phyloP scores from a whole-genome alignment of 2,888 invertebrate species.

The Drosophila quasianomalipes region DNA sequence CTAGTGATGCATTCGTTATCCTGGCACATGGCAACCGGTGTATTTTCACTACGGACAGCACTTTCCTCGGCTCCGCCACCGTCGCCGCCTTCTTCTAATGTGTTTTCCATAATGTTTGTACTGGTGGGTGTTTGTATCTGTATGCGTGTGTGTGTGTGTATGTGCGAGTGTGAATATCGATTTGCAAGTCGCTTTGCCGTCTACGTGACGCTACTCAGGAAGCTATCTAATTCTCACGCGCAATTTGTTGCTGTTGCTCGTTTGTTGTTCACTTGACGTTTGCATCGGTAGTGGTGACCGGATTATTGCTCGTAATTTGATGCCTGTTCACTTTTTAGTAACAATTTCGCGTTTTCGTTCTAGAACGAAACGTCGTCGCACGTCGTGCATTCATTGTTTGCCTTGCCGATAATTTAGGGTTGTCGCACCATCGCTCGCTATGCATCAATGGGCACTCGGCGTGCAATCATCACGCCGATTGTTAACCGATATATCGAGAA shows the following conservation, averaged over 20 bases:
- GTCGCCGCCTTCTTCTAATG: constrained; percentile 56
- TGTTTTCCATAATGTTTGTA: constrained; percentile 66
- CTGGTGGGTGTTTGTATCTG: constrained; percentile 49
- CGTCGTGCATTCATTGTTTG: constrained; percentile 66
- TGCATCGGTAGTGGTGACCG: constrained; percentile 55
- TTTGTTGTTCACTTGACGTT: constrained; percentile 32
- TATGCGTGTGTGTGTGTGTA: constrained; percentile 25
- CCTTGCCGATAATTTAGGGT: constrained; percentile 59
- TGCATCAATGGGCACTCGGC: constrained; percentile 13
- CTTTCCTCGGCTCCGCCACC: constrained; percentile 21
- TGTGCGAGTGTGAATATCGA: constrained; percentile 67
- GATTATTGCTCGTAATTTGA: constrained; percentile 35
- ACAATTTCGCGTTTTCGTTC: constrained; percentile 64
- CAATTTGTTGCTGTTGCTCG: constrained; percentile 44
- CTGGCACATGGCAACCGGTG: constrained; percentile 50
- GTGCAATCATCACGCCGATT: constrained; percentile 1
- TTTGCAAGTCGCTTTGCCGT: constrained; percentile 67
- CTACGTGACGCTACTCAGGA: constrained; percentile 78
- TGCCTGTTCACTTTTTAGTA: constrained; percentile 55
- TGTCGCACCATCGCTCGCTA: constrained; percentile 23
- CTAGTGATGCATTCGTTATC: constrained; percentile 29
- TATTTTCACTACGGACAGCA: constrained; percentile 58
- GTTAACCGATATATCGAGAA: constrained; percentile 22
- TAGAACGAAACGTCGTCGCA: constrained; percentile 58
- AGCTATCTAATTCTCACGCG: constrained; percentile 63